Evolutionary conservation across 2,797 vertebrate genomes (phyloP).

Genomic region (Oreonectes daqikongensis): DNA sequence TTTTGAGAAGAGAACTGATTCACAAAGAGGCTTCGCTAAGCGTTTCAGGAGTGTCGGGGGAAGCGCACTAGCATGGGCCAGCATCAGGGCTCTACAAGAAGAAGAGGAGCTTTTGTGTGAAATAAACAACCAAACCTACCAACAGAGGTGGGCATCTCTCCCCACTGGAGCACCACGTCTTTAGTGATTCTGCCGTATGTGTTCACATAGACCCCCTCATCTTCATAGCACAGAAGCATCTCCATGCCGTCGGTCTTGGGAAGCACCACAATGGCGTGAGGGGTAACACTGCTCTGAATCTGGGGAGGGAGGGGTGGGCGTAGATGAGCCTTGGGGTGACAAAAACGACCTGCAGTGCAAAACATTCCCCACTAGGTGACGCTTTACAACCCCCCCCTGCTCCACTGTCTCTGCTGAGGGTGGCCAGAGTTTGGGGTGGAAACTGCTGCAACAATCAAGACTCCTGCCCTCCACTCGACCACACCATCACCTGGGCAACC

Average conservation of each 20-base stretch:
- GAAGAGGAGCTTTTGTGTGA: conserved; percentile 59
- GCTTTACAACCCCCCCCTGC: conserved; percentile 40
- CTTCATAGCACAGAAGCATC: conserved; percentile 99
- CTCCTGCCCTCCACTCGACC: conserved; percentile 66
- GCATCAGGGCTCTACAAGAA: conserved; percentile 54
- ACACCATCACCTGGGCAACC: conserved; percentile 35
- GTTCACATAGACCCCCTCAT: conserved; percentile 98
- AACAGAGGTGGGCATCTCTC: conserved; percentile 99
- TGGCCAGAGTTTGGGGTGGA: conserved; percentile 60
- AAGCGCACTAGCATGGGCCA: conserved; percentile 23
- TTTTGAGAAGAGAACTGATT: neutral
- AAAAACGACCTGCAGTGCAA: conserved; percentile 59
- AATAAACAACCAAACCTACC: conserved; percentile 82
- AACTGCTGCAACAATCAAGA: conserved; percentile 79
- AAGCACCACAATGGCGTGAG: conserved; percentile 98
- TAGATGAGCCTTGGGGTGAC: conserved; percentile 61
- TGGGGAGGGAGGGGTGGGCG: conserved; percentile 66
- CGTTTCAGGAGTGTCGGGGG: conserved; percentile 13
- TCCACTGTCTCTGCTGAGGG: conserved; percentile 16
- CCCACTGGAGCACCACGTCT: conserved; percentile 99
- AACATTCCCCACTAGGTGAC: conserved; percentile 60
- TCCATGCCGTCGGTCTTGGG: conserved; percentile 99
- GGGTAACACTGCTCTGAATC: conserved; percentile 99
- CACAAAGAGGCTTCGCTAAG: neutral
- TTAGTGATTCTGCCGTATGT: conserved; percentile 98